Evolutionary conservation across 2,113 vertebrate species (phyloP), one percentile per base, ranked within the genome.

Genomic region (Epinephelus moara): DNA sequence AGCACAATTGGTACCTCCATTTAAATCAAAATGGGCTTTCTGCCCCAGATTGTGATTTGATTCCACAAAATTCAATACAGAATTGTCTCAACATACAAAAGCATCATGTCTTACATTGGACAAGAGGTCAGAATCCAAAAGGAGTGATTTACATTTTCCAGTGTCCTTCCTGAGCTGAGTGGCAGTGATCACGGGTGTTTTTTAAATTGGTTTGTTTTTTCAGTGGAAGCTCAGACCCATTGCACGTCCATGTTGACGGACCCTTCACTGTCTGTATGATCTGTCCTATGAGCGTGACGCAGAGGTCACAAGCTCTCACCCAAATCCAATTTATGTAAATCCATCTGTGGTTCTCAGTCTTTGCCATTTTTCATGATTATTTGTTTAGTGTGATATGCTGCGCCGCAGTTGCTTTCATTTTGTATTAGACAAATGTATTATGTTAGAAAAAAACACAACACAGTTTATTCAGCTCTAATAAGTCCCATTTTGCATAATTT

Each of bases 281-380:
- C 78, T 40, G 49, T 50, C 23, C 21, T 56, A 2, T 66, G 75
- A 85, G 33, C 7, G 4, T 67, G 68, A 78, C 13, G 3, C 66
- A 75, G 40, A 5, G 77, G 80, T 91, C 81, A 83, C 69, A 66
- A 74, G 27, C 88, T 84, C 70, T 85, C 77, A 84, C 70, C 80
- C 85, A 67, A 86, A 93, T 90, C 90, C 81, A 89, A 80, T 89
- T 87, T 89, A 80, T 80, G 75, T 75, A 82, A 89, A 89, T 90
- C 85, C 80, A 11, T 77, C 84, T 69, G 50, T 30, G 88, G 68
- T 90, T 90, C 75, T 84, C 66, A 75, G 80, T 88, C 87, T 18
- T 52, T 74, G 79, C 30, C 61, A 56, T 85, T 81, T 80, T 79
- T 90, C 68, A 66, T 88, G 25, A 85, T 87, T 76, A 76, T 91